phyloP scores from a whole-genome alignment of 2,113 vertebrate genomes.

The Chionodraco myersi region DNA sequence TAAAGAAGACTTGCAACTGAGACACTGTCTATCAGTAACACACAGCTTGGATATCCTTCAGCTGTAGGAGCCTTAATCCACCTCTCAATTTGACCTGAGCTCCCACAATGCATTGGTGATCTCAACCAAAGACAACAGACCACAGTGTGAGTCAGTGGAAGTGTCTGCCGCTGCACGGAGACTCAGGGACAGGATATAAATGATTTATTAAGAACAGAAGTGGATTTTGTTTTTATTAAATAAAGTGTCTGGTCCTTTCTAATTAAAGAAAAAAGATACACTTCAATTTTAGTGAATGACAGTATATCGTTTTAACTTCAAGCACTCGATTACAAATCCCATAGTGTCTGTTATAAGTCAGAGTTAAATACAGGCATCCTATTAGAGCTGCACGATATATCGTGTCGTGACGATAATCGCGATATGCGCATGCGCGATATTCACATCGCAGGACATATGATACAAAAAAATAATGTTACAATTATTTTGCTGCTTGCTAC shows the following conservation, averaged over 20 bases:
- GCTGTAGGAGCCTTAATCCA: conserved; percentile 57
- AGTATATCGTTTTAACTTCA: background rate
- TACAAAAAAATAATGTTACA: too few species aligned
- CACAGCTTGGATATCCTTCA: conserved; percentile 63
- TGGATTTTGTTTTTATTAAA: too few species aligned
- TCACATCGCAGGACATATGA: too few species aligned
- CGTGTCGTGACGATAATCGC: too few species aligned
- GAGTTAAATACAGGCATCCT: background rate
- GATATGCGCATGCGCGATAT: too few species aligned
- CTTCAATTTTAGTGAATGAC: background rate
- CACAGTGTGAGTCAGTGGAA: conserved; percentile 8
- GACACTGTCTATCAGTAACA: conserved; percentile 51
- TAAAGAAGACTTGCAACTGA: conserved; percentile 34
- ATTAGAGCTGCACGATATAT: background rate
- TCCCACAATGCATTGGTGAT: conserved; percentile 51
- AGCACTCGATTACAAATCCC: background rate
- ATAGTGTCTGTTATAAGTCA: background rate
- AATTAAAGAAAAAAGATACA: too few species aligned
- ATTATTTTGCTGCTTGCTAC: too few species aligned
- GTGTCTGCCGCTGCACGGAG: conserved; percentile 12
- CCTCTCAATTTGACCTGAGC: conserved; percentile 39
- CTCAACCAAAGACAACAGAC: conserved; percentile 50
- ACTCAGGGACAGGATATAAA: background rate
- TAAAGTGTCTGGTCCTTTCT: background rate
- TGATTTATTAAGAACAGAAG: background rate